Conservation (phyloP, 2,797 vertebrate species). For the Phylloscopus collybita region DNA sequence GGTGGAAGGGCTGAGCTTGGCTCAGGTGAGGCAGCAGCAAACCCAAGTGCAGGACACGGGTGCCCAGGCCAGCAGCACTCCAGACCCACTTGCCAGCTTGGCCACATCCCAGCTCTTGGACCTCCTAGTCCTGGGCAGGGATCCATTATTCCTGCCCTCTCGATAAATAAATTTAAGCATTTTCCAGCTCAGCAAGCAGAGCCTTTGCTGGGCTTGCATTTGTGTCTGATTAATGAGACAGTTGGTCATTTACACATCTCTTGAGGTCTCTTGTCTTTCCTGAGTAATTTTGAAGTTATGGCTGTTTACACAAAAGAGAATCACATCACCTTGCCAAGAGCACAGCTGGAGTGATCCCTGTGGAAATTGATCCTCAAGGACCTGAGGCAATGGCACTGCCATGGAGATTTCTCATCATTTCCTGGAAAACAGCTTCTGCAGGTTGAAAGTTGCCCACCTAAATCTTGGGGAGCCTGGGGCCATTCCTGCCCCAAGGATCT, state of each 20-base stretch:
- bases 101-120: neutral
- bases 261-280: constrained; percentile 62
- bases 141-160: neutral
- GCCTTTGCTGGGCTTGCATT: constrained; percentile 44
- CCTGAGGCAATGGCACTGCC: neutral
- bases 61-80: neutral
- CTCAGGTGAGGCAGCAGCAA: neutral
- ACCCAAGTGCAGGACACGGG: accelerated
- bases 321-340: neutral
- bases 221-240: constrained; percentile 65
- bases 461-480: accelerated
- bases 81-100: neutral
- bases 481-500: neutral
- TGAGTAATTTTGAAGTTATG: constrained; percentile 43
- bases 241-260: constrained; percentile 61
- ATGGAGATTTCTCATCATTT: neutral
- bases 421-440: neutral
- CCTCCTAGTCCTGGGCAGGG: neutral
- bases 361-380: constrained; percentile 26
- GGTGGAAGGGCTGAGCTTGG: neutral
- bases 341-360: neutral
- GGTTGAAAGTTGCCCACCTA: neutral
- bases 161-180: constrained; percentile 37
- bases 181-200: constrained; percentile 57
- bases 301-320: constrained; percentile 39